Conservation (phyloP, 2,113 vertebrate genomes). For the Heptranchias perlo region DNA sequence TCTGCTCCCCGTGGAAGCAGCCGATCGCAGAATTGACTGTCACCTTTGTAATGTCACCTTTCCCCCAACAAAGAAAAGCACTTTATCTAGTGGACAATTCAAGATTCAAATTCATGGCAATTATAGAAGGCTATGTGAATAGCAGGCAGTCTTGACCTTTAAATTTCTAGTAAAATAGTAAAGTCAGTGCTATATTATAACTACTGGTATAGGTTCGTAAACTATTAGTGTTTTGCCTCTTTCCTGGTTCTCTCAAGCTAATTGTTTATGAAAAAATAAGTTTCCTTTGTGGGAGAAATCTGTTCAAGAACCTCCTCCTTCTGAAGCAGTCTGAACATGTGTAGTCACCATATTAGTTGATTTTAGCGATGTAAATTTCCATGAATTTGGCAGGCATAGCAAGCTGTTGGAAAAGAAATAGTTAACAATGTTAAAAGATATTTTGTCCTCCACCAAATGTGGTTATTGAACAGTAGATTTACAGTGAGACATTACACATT, state of each 20-base stretch:
- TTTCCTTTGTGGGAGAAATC: conserved; percentile 12
- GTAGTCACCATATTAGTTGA: not conserved
- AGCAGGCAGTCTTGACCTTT: not conserved
- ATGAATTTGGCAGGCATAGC: not conserved
- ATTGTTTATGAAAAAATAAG: not conserved
- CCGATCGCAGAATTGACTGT: not conserved
- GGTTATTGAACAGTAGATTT: conserved; percentile 6
- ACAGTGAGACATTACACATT: conserved; percentile 18
- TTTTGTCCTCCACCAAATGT: not conserved
- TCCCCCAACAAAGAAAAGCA: not conserved
- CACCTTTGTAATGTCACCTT: not conserved
- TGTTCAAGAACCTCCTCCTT: not conserved
- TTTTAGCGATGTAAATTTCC: not conserved
- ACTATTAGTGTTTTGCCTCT: not conserved
- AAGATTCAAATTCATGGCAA: not conserved
- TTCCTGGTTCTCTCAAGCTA: not conserved
- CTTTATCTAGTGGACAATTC: not conserved
- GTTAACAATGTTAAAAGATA: not conserved
- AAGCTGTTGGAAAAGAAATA: not conserved
- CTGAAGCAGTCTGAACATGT: not conserved
- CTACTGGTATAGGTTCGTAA: not conserved
- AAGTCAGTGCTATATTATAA: not conserved
- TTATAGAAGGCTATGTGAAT: not conserved
- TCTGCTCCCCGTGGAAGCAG: not conserved
- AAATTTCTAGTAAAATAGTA: not conserved